Percentiles rank a stretch among this genome's conserved stretches.
These are phyloP conservation scores for Chromoteleia sp. DNA, from an alignment of 2,888 invertebrate genomes.

Conservation along the genomic window DNA sequence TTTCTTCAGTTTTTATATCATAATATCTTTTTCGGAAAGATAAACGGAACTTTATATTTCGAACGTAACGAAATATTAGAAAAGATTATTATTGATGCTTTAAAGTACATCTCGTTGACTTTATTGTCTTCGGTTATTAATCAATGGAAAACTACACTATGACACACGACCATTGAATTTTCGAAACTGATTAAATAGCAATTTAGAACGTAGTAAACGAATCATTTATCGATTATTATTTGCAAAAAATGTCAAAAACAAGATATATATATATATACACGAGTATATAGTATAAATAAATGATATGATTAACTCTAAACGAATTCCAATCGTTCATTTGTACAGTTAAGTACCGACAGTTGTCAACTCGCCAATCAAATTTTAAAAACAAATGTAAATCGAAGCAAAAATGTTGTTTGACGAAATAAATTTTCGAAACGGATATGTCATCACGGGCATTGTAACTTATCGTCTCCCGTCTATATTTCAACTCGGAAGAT, in stretches of 20 bases:
- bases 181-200: background rate
- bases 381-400: background rate
- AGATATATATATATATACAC: no score
- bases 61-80: no score
- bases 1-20: no score
- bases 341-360: background rate
- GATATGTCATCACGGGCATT: slow-evolving; percentile 13
- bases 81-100: no score
- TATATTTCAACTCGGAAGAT: background rate
- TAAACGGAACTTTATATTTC: no score
- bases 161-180: background rate
- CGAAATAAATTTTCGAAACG: slow-evolving; percentile 1
- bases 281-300: background rate
- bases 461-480: slow-evolving; percentile 1
- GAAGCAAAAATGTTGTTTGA: no score
- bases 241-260: no score
- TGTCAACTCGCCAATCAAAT: slow-evolving; percentile 1
- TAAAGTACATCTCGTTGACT: no score
- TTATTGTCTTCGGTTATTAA: background rate
- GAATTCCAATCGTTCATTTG: slow-evolving; percentile 9
- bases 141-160: slow-evolving; percentile 4
- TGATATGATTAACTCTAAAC: background rate
- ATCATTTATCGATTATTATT: background rate
- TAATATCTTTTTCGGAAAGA: no score
- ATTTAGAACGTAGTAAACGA: background rate